Evolutionary conservation across 2,113 vertebrate genomes (phyloP), one percentile per base, ranked within the genome.

Genomic region (Actinemys pallida): DNA sequence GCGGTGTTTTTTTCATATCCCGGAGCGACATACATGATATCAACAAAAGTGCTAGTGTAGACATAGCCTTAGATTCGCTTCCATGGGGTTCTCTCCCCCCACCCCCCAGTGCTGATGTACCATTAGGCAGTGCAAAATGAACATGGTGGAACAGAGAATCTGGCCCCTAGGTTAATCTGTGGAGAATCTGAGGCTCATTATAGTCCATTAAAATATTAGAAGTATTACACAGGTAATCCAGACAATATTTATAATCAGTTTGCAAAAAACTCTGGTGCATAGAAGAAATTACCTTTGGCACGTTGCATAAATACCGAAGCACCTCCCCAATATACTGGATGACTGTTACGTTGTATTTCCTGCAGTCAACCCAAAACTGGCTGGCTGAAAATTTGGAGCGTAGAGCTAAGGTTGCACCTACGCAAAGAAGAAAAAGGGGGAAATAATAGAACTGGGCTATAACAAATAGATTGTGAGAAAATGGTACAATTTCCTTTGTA

Each of bases 311-410:
- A 95, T 99, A 99, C 10, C 98, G 98, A 94, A 99, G 98, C 87
- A 99, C 97, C 91, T 99, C 99, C 84, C 99, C 99, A 1, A 99
- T 99, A 84, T 99, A 99, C 96, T 99, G 99, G 90, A 99, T 97
- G 56, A 98, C 98, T 1, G 99, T 99, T 85, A 99, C 98, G 0
- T 98, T 98, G 49, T 99, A 95, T 96, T 98, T 99, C 95, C 99
- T 98, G 97, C 99, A 99, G 87, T 99, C 99, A 24, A 99, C 99
- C 99, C 99, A 99, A 90, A 99, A 99, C 89, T 99, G 98, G 85
- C 98, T 99, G 91, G 99, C 98, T 92, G 99, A 99, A 98, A 99
- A 99, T 97, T 98, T 99, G 93, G 94, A 96, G 42, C 98, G 96
- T 76, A 99, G 97, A 92, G 98, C 97, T 12, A 99, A 57, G 39